Conservation (phyloP, 2,888 invertebrate genomes). For the Eutolmus rufibarbis region DNA sequence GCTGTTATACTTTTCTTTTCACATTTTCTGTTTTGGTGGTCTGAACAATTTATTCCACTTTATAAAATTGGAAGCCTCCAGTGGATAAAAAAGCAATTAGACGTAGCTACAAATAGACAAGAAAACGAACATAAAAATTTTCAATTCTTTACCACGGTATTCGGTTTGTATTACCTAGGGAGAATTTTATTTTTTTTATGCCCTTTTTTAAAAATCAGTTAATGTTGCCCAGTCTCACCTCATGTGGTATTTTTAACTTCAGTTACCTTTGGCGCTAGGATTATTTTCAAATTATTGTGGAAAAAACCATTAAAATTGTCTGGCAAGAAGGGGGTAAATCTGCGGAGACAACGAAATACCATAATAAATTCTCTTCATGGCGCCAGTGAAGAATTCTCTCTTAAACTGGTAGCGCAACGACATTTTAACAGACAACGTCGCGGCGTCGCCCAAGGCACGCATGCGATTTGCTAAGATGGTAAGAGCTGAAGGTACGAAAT, state of each 20-base stretch:
- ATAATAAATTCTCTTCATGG: constrained; percentile 36
- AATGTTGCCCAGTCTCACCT: background rate
- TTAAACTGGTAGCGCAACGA: background rate
- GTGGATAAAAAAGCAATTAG: background rate
- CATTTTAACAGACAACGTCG: background rate
- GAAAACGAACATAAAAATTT: background rate
- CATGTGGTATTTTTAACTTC: background rate
- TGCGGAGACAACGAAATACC: constrained; percentile 11
- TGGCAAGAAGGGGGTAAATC: background rate
- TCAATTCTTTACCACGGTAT: background rate
- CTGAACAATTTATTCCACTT: background rate
- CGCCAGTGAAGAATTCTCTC: constrained; percentile 36
- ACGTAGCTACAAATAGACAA: background rate
- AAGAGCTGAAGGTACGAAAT: constrained; percentile 8
- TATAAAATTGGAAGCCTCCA: background rate
- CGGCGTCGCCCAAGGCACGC: background rate
- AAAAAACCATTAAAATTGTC: constrained; percentile 29
- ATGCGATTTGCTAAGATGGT: background rate
- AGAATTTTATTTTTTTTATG: background rate
- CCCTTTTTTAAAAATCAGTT: background rate
- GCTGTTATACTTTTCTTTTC: background rate
- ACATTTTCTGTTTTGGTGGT: background rate
- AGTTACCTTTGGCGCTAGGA: background rate
- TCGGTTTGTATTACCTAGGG: background rate
- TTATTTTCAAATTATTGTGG: constrained; percentile 14